Evolutionary conservation across 2,113 vertebrate species (phyloP), one percentile per base, ranked within the genome.

Genomic region (Alouatta palliata): DNA sequence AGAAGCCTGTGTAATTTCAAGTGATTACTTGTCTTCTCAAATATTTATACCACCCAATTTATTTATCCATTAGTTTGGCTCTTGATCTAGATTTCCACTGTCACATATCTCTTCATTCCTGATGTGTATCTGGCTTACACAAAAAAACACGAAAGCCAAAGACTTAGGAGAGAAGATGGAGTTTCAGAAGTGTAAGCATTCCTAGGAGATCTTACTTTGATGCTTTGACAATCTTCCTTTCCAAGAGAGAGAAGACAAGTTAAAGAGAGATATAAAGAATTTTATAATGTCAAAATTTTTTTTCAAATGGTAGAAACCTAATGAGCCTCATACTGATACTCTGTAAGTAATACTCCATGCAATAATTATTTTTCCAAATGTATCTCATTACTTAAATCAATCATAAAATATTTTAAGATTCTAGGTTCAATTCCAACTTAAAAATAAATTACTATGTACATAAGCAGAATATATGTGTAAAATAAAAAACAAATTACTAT

Each of bases 341-440:
- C 19, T 85, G 6, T 37, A 91, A 81, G 35, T 61, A 87, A 92
- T 92, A 5, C 2, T 86, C 68, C 20, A 94, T 40, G 30, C n/a
- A 90, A 87, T 71, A 82, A 70, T 75, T 91, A 79, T 58, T 68
- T 90, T 93, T 87, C 27, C 12, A 64, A 47, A 47, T 61, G 54
- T 81, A 91, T 81, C 68, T 95, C 25, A 75, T 37, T 75, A 75
- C 14, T 96, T 92, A 81, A 95, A 81, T 86, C 23, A 90, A 47
- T 79, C 58, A 52, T 30, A 16, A 84, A 80, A 66, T 70, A 3
- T 54, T 80, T 79, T 75, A 40, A 80, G 2, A 93, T 70, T 87
- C 4, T 87, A 37, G 83, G 17, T 47, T 23, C 5, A 88, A 91
- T 13, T 77, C 37, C 23, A 87, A 80, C 12, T 82, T 89, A 66